Conservation (phyloP, 2,113 vertebrate species). For the Ancistrus triradiatus region DNA sequence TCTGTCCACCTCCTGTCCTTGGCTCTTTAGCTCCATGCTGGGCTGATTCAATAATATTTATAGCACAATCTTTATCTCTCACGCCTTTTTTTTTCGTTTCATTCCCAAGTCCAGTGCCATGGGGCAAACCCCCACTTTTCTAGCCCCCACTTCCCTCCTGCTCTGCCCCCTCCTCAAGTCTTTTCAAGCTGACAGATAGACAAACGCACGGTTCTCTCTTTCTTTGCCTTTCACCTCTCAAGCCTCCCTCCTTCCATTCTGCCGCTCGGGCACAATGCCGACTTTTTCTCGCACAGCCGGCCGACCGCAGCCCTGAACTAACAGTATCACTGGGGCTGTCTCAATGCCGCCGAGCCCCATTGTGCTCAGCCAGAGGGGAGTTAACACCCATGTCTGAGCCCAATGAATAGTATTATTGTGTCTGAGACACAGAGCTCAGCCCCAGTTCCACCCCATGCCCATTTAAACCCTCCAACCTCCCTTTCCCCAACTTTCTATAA, state of each 20-base stretch:
- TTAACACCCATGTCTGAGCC: constrained; percentile 78
- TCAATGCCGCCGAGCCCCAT: constrained; percentile 72
- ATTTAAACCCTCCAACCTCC: constrained; percentile 42
- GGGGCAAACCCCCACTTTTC: constrained; percentile 42
- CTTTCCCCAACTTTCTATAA: constrained; percentile 49
- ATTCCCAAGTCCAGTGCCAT: constrained; percentile 63
- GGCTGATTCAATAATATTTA: constrained; percentile 64
- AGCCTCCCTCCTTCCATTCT: constrained; percentile 70
- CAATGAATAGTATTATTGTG: constrained; percentile 84
- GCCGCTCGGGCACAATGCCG: constrained; percentile 70
- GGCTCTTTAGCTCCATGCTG: constrained; percentile 49
- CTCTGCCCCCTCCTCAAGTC: constrained; percentile 45
- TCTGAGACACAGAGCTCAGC: constrained; percentile 73
- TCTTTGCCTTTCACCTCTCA: constrained; percentile 69
- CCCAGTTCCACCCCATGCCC: constrained; percentile 55
- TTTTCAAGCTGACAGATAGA: constrained; percentile 64
- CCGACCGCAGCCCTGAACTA: constrained; percentile 72
- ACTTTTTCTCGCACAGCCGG: constrained; percentile 70
- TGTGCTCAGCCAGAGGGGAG: constrained; percentile 79
- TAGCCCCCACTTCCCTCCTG: constrained; percentile 41
- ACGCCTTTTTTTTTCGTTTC: constrained; percentile 33
- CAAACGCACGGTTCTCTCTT: constrained; percentile 71
- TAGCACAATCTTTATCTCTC: constrained; percentile 51
- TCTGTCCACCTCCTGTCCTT: constrained; percentile 22
- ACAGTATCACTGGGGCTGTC: constrained; percentile 77